These are phyloP conservation scores for Dryadula phaetusa DNA, from an alignment of 2,888 invertebrate species.

Conservation along the genomic window DNA sequence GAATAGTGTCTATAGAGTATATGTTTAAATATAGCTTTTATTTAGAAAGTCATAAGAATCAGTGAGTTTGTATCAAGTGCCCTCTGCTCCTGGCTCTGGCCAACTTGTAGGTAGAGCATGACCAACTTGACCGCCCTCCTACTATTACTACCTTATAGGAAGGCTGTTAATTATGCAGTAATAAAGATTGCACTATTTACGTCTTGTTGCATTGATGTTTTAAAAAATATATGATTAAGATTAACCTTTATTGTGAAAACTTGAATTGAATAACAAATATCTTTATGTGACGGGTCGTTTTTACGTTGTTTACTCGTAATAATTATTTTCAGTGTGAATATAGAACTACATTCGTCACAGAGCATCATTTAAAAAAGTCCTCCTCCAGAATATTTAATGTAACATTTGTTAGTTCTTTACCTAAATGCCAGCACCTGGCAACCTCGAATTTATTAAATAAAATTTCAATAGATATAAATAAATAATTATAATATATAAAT, in stretches of 20 bases:
- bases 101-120: conserved; percentile 47
- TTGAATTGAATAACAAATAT: neutral
- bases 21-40: conserved; percentile 38
- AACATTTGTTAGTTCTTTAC: too few relatives aligned
- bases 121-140: conserved; percentile 48
- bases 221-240: neutral
- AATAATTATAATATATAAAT: too few relatives aligned
- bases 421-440: too few relatives aligned
- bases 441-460: too few relatives aligned
- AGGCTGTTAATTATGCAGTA: conserved; percentile 27
- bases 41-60: conserved; percentile 33
- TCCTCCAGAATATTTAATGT: too few relatives aligned
- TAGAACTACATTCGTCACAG: too few relatives aligned
- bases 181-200: conserved; percentile 12
- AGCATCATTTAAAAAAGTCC: too few relatives aligned
- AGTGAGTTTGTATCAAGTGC: conserved; percentile 30
- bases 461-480: too few relatives aligned
- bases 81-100: conserved; percentile 37
- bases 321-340: too few relatives aligned
- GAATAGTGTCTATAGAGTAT: conserved; percentile 56
- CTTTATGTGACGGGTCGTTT: too few relatives aligned
- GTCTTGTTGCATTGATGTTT: neutral
- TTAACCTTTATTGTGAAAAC: neutral
- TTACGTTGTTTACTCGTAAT: too few relatives aligned
- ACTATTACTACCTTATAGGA: conserved; percentile 42